A percentile compares a stretch with the other conserved stretches of the same genome.
Conservation (phyloP, 2,888 invertebrate species). For the Stenoptilia bipunctidactyla region DNA sequence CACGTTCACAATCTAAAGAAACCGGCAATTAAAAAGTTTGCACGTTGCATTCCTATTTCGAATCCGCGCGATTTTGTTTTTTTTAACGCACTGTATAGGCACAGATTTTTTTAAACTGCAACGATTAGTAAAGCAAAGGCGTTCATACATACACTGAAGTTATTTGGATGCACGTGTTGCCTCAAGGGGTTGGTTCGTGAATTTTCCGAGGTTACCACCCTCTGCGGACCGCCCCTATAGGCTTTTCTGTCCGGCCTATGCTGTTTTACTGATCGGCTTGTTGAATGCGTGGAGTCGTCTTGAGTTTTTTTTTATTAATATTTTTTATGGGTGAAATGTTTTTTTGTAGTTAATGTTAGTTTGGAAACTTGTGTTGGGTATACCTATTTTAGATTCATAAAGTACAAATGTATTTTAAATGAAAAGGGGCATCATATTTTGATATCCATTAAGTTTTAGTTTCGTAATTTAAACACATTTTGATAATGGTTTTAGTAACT, state of each 20-base stretch:
- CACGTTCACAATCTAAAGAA: neutral
- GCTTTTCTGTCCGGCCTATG: constrained; percentile 72
- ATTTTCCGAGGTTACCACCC: constrained; percentile 71
- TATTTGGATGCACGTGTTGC: constrained; percentile 65
- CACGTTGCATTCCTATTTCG: too few species aligned
- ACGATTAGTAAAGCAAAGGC: constrained; percentile 49
- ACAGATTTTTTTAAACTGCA: constrained; percentile 45
- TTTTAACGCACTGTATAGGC: constrained; percentile 27
- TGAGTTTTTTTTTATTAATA: too few species aligned
- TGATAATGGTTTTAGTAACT: too few species aligned
- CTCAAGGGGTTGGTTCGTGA: constrained; percentile 64
- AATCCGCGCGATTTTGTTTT: too few species aligned
- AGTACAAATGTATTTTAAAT: too few species aligned
- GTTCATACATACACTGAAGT: constrained; percentile 52
- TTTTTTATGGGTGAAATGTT: too few species aligned
- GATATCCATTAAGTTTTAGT: too few species aligned
- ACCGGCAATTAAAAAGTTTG: constrained; percentile 4
- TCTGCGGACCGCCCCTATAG: constrained; percentile 70
- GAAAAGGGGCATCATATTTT: too few species aligned
- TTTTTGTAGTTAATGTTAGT: too few species aligned
- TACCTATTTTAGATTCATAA: too few species aligned
- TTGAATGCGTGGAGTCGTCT: constrained; percentile 37
- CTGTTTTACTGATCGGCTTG: constrained; percentile 64
- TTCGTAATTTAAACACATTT: too few species aligned
- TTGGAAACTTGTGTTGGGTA: too few species aligned